A percentile compares a stretch with the other conserved stretches of the same genome.
These are phyloP conservation scores for Ennomos fuscantarius DNA, from an alignment of 2,888 invertebrate species.

Conservation along the genomic window DNA sequence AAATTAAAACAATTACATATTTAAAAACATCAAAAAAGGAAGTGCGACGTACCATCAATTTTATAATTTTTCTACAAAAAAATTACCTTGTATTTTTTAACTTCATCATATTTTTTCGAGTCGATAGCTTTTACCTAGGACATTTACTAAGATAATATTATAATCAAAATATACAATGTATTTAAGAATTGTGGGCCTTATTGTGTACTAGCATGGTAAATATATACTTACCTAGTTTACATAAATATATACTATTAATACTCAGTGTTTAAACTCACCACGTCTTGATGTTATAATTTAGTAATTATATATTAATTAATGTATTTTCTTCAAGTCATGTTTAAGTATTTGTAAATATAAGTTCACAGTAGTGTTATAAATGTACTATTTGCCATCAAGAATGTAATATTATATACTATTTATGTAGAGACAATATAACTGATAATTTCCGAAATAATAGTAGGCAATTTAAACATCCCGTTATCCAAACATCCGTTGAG, in stretches of 20 bases:
- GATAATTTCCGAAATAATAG: too few species aligned
- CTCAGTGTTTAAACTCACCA: constrained; percentile 79
- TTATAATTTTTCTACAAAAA: too few species aligned
- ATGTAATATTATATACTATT: too few species aligned
- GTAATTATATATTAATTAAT: constrained; percentile 30
- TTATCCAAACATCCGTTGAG: too few species aligned
- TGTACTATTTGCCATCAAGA: too few species aligned
- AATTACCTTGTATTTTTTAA: not conserved
- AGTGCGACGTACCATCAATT: too few species aligned
- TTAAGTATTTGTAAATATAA: not conserved
- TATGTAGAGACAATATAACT: too few species aligned
- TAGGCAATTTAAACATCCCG: too few species aligned
- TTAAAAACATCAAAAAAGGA: too few species aligned
- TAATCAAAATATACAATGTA: constrained; percentile 8
- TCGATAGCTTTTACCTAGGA: constrained; percentile 39
- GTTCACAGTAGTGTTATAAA: constrained; percentile 7
- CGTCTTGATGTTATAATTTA: constrained; percentile 60
- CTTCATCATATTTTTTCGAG: constrained; percentile 25
- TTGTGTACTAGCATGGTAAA: constrained; percentile 40
- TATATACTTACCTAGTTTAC: constrained; percentile 28
- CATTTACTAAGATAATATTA: constrained; percentile 11
- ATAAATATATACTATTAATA: constrained; percentile 15
- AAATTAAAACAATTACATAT: too few species aligned
- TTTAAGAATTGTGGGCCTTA: constrained; percentile 51
- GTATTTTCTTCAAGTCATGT: constrained; percentile 4